These are phyloP conservation scores for Megalopta genalis DNA, from an alignment of 1,140 invertebrate species.

Conservation along the genomic window DNA sequence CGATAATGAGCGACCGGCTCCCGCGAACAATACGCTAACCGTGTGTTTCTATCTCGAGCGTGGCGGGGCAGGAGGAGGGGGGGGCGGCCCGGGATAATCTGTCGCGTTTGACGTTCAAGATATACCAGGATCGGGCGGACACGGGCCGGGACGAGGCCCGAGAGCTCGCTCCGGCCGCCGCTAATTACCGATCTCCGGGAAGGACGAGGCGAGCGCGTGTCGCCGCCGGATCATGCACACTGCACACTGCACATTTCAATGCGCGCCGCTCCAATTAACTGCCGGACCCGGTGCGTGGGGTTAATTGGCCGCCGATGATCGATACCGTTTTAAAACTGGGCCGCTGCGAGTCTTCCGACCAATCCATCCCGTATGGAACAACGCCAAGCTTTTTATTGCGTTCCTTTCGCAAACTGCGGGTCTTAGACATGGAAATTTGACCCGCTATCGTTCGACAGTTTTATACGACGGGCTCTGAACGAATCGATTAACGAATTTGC, in stretches of 20 bases:
- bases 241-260: conserved; percentile 20
- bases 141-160: no score
- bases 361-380: background rate
- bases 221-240: background rate
- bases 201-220: conserved; percentile 17
- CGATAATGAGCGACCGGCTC: conserved; percentile 15
- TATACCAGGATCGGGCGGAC: conserved; percentile 18
- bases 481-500: no score
- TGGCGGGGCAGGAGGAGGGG: no score
- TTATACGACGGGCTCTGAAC: no score
- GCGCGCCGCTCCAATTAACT: conserved; percentile 36
- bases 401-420: no score
- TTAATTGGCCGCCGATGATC: conserved; percentile 43
- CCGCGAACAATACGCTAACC: background rate
- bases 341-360: background rate
- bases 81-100: background rate
- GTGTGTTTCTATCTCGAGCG: conserved; percentile 7
- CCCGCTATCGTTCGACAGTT: no score
- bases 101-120: conserved; percentile 38
- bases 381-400: no score
- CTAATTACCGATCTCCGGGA: conserved; percentile 42
- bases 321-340: conserved; percentile 25
- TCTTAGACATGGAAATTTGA: no score
- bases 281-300: conserved; percentile 3
- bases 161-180: background rate